A percentile compares a stretch with the other conserved stretches of the same genome.
phyloP scores from a whole-genome alignment of 2,888 invertebrate species.

The Villa cingulata region DNA sequence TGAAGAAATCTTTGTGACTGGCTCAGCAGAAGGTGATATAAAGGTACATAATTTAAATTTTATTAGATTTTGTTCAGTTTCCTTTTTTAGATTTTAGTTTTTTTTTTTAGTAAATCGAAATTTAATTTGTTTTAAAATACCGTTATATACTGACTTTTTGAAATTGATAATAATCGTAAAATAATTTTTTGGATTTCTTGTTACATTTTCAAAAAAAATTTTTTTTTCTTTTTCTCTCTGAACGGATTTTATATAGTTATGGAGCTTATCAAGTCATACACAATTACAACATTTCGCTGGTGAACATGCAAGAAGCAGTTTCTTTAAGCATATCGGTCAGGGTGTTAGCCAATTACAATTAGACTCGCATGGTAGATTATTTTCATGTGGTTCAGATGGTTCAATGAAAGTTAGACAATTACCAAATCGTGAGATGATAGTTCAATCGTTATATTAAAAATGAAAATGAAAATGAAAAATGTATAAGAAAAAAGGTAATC shows the following conservation, averaged over 20 bases:
- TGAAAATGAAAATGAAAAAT: too few species aligned
- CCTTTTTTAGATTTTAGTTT: too few species aligned
- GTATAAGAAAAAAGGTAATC: too few species aligned
- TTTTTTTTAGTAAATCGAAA: too few species aligned
- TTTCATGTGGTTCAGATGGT: conserved; percentile 98
- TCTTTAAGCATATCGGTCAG: conserved; percentile 95
- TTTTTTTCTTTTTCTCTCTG: too few species aligned
- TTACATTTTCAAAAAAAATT: conserved; percentile 5
- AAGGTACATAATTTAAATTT: conserved; percentile 62
- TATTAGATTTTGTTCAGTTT: not conserved
- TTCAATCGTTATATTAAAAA: conserved; percentile 38
- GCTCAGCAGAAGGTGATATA: conserved; percentile 84
- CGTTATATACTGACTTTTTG: too few species aligned
- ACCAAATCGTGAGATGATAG: conserved; percentile 60
- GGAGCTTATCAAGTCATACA: conserved; percentile 81
- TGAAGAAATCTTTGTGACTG: conserved; percentile 94
- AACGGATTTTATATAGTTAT: conserved; percentile 51
- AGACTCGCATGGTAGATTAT: conserved; percentile 76
- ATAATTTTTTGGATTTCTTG: not conserved
- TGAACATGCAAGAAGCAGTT: conserved; percentile 90
- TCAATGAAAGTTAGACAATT: conserved; percentile 94
- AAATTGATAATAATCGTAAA: not conserved
- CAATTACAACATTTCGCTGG: conserved; percentile 77
- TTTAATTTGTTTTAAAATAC: too few species aligned
- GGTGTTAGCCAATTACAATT: conserved; percentile 92